Evolutionary conservation across 35 echinoderm and acorn worm species (phyloP).

Genomic region (Heliocidaris tuberculata): DNA sequence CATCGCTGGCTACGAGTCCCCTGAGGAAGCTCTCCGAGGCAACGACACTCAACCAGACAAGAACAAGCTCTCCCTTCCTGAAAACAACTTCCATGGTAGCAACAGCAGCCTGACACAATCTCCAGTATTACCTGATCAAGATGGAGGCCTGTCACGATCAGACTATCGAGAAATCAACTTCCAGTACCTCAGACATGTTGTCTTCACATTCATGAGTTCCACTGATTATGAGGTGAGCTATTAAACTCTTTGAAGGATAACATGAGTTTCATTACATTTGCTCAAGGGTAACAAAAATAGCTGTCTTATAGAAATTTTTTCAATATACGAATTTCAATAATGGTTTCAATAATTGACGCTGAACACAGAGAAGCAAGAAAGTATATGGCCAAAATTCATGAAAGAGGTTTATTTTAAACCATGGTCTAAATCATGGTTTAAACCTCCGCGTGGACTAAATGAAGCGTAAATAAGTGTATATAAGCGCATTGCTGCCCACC

Average conservation of each 20-base stretch:
- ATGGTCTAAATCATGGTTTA: no score
- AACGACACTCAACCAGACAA: background rate
- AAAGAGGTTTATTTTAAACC: no score
- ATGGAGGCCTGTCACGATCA: constrained; percentile 36
- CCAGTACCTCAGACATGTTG: constrained; percentile 94
- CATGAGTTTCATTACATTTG: no score
- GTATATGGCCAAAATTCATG: no score
- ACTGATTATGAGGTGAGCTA: constrained; percentile 80
- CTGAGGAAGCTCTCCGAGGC: constrained; percentile 54
- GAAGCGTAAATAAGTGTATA: no score
- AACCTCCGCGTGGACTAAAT: no score
- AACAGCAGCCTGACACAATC: constrained; percentile 22
- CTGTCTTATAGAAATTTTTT: no score
- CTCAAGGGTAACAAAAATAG: no score
- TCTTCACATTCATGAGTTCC: constrained; percentile 95
- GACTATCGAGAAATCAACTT: constrained; percentile 93
- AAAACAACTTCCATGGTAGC: constrained; percentile 24
- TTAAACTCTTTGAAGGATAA: background rate
- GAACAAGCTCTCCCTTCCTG: constrained; percentile 36
- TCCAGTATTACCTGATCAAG: background rate
- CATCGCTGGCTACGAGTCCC: constrained; percentile 63
- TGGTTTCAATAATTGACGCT: no score
- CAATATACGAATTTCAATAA: no score
- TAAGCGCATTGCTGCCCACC: no score
- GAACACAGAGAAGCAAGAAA: no score